Base-by-base conservation (phyloP, 1,140 invertebrate species). In the Bicyclus anynana region DNA sequence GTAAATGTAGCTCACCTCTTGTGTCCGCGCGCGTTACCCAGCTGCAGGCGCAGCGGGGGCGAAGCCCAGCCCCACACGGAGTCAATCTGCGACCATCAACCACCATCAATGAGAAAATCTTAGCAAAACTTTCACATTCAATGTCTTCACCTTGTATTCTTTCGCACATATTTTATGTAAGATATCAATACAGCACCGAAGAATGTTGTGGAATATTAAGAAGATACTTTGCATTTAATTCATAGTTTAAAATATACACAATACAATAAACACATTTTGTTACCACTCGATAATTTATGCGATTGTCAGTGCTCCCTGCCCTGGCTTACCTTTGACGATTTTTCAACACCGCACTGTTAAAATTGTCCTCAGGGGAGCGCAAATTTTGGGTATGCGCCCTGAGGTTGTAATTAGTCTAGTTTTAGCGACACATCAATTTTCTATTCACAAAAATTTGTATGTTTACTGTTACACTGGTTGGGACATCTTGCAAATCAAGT, bases 21-120 rank as follows among this genome's bases (percentile, higher is more conserved):
- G 86, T 90, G 89, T 80, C 89, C 84, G 84, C 91, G 89, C 89
- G 89, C 90, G 90, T 91, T 90, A 80, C 92, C 91, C 90, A 93
- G 90, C 89, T 94, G 93, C 89, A 95, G 92, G 77, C 94, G 94
- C 92, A 95, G 93, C 91, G 94, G 94, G 93, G 94, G 94, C 91
- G 94, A 95, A 91, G 94, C 94, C 94, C 95, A 96, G 90, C 94
- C 94, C 95, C 95, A 96, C 94, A 95, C 94, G 82, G 93, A 94
- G 91, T 95, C 94, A 94, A 95, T 95, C 94, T 95, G 88, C 69
- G 82, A 77, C 54, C 67, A 78, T 46, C 40, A 74, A 59, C 55
- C 52, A 62, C 56, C 56, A 60, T 69, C 63, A 64, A 60, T 65
- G 60, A 50, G 52, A 48, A 68, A 38, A 60, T 46, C 56, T 54